A percentile compares a stretch with the other conserved stretches of the same genome.
These are phyloP conservation scores for Microtus oregoni DNA, from an alignment of 2,113 vertebrate species.

Conservation along the genomic window DNA sequence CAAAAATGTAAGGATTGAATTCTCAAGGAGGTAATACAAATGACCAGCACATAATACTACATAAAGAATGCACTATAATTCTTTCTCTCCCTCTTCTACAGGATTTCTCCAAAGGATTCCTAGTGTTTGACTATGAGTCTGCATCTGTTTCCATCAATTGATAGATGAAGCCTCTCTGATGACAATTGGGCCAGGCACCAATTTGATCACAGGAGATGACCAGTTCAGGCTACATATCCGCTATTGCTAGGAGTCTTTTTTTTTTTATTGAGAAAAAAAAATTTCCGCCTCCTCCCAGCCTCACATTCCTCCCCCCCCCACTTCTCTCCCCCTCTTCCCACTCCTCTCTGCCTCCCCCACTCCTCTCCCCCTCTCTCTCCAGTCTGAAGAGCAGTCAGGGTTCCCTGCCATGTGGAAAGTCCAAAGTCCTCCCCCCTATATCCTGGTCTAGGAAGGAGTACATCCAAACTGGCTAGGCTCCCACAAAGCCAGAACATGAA, in stretches of 20 bases:
- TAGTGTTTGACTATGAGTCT: not conserved
- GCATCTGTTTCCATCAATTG: not conserved
- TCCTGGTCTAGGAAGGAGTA: too few relatives aligned
- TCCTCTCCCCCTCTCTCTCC: too few relatives aligned
- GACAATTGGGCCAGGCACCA: not conserved
- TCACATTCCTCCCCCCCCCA: too few relatives aligned
- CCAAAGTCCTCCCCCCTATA: too few relatives aligned
- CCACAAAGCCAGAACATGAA: too few relatives aligned
- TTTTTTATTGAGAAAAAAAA: too few relatives aligned
- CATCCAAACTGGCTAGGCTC: too few relatives aligned
- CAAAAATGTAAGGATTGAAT: not conserved
- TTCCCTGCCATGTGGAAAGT: too few relatives aligned
- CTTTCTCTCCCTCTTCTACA: not conserved
- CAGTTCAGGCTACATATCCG: not conserved
- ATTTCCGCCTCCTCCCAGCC: too few relatives aligned
- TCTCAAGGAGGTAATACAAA: not conserved
- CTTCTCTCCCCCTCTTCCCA: too few relatives aligned
- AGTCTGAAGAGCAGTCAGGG: too few relatives aligned
- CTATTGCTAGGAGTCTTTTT: not conserved
- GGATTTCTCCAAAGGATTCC: not conserved
- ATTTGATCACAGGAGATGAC: not conserved
- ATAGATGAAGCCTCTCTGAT: not conserved
- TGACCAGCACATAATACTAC: not conserved
- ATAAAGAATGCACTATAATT: not conserved
- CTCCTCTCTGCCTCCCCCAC: too few relatives aligned